Conservation (phyloP, 2,113 vertebrate genomes). For the Hoplias malabaricus region DNA sequence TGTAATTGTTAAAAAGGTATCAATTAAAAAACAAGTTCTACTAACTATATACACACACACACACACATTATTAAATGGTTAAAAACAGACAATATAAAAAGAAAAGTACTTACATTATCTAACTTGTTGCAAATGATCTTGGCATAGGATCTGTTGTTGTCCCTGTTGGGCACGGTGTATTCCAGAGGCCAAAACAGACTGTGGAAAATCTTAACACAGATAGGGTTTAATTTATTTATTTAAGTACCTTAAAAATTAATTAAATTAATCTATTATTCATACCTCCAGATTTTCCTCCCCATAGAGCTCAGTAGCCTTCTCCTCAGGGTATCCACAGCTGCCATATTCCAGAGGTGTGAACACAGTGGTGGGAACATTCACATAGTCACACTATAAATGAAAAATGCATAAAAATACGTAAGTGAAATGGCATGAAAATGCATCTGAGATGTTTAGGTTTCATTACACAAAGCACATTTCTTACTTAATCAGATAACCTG, state of each 20-base stretch:
- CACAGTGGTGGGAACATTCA: conserved; percentile 91
- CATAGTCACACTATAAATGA: conserved; percentile 87
- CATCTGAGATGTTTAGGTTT: too few species aligned
- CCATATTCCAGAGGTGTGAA: conserved; percentile 97
- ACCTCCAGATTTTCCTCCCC: conserved; percentile 85
- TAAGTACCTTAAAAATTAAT: neutral
- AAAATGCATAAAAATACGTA: neutral
- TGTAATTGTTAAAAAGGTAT: too few species aligned
- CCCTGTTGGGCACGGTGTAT: conserved; percentile 85
- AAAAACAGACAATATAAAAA: too few species aligned
- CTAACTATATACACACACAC: too few species aligned
- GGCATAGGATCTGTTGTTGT: conserved; percentile 88
- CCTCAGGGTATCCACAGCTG: conserved; percentile 88
- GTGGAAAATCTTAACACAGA: conserved; percentile 82
- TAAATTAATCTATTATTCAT: neutral
- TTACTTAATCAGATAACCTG: too few species aligned
- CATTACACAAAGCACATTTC: too few species aligned
- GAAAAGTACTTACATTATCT: conserved; percentile 77
- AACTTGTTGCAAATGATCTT: conserved; percentile 91
- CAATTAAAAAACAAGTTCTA: too few species aligned
- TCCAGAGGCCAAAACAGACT: conserved; percentile 94
- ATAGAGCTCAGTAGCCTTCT: conserved; percentile 78
- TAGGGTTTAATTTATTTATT: too few species aligned
- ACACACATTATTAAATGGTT: too few species aligned
- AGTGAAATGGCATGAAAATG: too few species aligned